A percentile compares a stretch with the other conserved stretches of the same genome.
phyloP scores from a whole-genome alignment of 2,888 invertebrate species.

The Heliconius sara region DNA sequence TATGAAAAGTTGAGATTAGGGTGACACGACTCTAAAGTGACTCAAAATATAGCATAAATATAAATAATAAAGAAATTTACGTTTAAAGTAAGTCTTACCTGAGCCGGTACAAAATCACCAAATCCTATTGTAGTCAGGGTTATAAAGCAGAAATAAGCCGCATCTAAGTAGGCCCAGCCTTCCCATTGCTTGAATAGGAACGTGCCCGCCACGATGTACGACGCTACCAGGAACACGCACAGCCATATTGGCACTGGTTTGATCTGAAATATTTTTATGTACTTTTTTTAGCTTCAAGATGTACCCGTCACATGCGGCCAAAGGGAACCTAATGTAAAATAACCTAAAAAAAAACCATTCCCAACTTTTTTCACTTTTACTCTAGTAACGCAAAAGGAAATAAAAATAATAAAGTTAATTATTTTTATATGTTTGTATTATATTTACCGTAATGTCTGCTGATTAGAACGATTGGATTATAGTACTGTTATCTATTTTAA shows the following conservation, averaged over 20 bases:
- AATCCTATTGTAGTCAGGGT: constrained; percentile 97
- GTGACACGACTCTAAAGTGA: no score
- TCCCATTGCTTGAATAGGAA: constrained; percentile 94
- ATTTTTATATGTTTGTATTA: not conserved
- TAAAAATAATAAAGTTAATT: no score
- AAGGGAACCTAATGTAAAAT: no score
- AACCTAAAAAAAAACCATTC: no score
- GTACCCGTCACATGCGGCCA: no score
- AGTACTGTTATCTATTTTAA: no score
- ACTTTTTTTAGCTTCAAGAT: no score
- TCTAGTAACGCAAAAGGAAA: no score
- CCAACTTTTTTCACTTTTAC: no score
- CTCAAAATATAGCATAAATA: not conserved
- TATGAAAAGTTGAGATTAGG: no score
- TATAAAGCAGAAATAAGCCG: constrained; percentile 97
- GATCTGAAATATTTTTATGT: constrained; percentile 57
- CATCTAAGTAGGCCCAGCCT: constrained; percentile 92
- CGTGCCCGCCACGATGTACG: constrained; percentile 95
- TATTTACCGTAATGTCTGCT: not conserved
- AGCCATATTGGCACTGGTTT: constrained; percentile 94
- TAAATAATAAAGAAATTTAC: no score
- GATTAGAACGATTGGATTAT: not conserved
- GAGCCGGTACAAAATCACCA: constrained; percentile 95
- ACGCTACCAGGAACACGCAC: constrained; percentile 93
- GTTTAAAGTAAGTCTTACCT: constrained; percentile 67